Evolutionary conservation across 2,113 vertebrate genomes (phyloP).

Genomic region (Cisticola juncidis): DNA sequence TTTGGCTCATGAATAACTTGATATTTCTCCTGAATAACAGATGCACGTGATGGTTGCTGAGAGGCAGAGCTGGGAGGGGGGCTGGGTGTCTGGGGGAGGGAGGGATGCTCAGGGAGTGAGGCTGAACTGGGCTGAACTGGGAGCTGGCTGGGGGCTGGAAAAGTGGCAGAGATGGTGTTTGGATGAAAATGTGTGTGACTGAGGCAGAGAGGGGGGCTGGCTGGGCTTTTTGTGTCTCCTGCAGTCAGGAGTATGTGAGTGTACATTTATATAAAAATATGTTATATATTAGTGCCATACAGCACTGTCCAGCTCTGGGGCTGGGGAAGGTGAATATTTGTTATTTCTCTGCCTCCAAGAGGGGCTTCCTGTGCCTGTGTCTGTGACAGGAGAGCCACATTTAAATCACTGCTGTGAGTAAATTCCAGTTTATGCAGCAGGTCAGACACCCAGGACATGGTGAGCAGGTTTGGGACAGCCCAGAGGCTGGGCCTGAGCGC

Average conservation of each 20-base stretch:
- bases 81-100: not conserved
- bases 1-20: conserved; percentile 22
- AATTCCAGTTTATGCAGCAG: not conserved
- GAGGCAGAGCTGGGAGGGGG: not conserved
- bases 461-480: not conserved
- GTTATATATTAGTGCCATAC: too few species aligned
- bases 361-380: not conserved
- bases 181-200: not conserved
- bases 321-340: not conserved
- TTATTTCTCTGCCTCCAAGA: not conserved
- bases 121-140: not conserved
- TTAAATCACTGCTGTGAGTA: not conserved
- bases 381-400: not conserved
- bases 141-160: not conserved
- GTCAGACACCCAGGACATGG: not conserved
- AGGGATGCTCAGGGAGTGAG: not conserved
- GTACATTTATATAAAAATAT: not conserved
- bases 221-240: not conserved
- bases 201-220: not conserved
- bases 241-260: accelerated
- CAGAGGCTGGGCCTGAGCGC: not conserved
- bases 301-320: not conserved
- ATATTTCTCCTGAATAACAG: conserved; percentile 39
- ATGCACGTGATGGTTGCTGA: conserved; percentile 3
- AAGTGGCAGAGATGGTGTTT: not conserved